Evolutionary conservation across 1,140 invertebrate genomes (phyloP), one percentile per base, ranked within the genome.

Genomic region (Cotesia vestalis): DNA sequence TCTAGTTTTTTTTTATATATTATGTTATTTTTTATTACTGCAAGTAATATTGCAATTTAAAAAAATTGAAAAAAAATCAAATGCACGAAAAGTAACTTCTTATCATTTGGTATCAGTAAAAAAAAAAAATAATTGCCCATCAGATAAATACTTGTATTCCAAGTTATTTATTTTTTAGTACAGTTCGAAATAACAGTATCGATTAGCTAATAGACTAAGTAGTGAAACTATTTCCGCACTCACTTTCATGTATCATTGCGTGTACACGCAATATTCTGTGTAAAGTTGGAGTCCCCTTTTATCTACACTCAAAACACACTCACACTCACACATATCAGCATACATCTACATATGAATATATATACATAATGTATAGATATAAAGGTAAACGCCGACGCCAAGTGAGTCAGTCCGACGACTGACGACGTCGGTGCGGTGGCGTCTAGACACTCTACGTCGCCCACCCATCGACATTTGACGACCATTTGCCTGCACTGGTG

Each of bases 201-300:
- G 40, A 46, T 46, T 46, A 46, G 20, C 38, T 17, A 17, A 17
- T 40, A 36, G 62, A 11, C 62, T 20, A n/a, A 57, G 55, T 27
- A 57, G n/a, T 27, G 55, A 57, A 27, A 40, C 64, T 46, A 46
- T 46, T 46, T 66, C 64, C 12, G 36, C 67, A 52, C 51, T 66
- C 64, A 35, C 14, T 46, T 71, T 5, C 68, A 70, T 73, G 71
- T 6, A 83, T 81, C 84, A 84, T 84, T 84, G 79, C 83, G 80
- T 80, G 57, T 59, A 79, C 79, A 75, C 79, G 82, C 77, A 81
- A 79, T 80, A 79, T 80, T 40, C 64, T 51, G 53, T 71, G 61
- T 27, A 81, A 62, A 62, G 35, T 36, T 36, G 35, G 35, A 46
- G 6, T 46, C 40, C 40, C 40, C 40, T 46, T 46, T 46, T 46